Percentiles rank a stretch among this genome's conserved stretches.
Conservation (phyloP, 2,797 vertebrate genomes). For the Alosa sapidissima region DNA sequence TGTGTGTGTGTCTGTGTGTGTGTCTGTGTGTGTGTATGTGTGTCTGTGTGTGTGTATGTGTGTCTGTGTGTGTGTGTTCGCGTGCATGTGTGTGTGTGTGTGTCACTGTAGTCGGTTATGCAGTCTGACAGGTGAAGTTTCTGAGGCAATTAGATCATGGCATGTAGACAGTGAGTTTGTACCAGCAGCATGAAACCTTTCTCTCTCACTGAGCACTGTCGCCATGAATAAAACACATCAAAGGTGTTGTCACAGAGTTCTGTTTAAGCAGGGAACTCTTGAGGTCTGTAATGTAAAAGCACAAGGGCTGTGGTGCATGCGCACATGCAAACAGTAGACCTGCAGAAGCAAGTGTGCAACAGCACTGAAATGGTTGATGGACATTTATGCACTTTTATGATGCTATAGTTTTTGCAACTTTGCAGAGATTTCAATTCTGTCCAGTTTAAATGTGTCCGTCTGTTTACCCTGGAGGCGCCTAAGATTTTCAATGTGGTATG, state of each 20-base stretch:
- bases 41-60: background rate
- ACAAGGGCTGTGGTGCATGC: background rate
- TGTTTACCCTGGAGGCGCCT: background rate
- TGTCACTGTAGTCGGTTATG: background rate
- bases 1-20: background rate
- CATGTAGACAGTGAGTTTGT: slow-evolving; percentile 13
- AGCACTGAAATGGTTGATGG: background rate
- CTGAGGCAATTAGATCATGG: slow-evolving; percentile 8
- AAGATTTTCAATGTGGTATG: background rate
- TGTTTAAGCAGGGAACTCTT: background rate
- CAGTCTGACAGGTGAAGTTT: slow-evolving; percentile 21
- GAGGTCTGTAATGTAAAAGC: background rate
- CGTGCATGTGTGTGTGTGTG: background rate
- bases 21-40: background rate
- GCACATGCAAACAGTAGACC: background rate
- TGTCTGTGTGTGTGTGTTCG: background rate
- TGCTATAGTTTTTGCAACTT: background rate
- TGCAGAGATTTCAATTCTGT: background rate
- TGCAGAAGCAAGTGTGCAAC: background rate
- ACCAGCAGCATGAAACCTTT: background rate
- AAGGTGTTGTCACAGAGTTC: background rate
- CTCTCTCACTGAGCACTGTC: slow-evolving; percentile 1
- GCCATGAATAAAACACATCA: background rate
- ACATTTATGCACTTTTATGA: background rate
- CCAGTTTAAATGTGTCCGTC: background rate